Percentiles rank a stretch among this genome's conserved stretches.
Conservation (phyloP, 2,888 invertebrate species). For the Pyrrhosoma nymphula region DNA sequence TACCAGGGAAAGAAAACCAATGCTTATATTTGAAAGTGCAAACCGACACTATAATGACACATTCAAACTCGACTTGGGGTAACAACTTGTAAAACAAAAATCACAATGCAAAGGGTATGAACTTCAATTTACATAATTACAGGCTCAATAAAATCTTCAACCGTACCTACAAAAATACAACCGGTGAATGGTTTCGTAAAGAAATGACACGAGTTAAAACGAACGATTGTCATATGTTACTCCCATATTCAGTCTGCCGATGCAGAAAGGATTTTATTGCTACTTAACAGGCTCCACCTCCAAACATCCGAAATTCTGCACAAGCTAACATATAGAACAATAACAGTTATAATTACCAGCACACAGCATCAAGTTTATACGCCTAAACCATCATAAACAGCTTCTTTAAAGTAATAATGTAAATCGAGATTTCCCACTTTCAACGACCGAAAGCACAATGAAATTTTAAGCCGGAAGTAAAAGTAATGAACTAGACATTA, state of each 20-base stretch:
- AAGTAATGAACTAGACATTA: background rate
- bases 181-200: background rate
- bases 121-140: background rate
- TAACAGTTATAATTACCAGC: background rate
- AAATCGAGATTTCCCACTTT: constrained; percentile 24
- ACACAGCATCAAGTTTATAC: background rate
- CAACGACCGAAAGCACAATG: background rate
- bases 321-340: background rate
- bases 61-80: background rate
- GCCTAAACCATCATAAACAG: background rate
- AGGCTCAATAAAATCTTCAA: background rate
- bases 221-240: constrained; percentile 62
- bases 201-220: constrained; percentile 38
- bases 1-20: too few species aligned
- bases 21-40: background rate
- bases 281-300: background rate
- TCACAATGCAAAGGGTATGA: background rate
- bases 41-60: background rate
- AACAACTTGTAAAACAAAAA: background rate
- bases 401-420: background rate
- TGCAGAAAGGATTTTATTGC: background rate
- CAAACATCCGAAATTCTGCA: background rate
- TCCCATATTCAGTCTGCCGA: constrained; percentile 16
- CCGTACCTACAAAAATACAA: background rate
- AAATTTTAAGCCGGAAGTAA: constrained; percentile 23